A percentile compares a stretch with the other conserved stretches of the same genome.
phyloP scores from a whole-genome alignment of 2,113 vertebrate species.

The Tragelaphus strepsiceros region DNA sequence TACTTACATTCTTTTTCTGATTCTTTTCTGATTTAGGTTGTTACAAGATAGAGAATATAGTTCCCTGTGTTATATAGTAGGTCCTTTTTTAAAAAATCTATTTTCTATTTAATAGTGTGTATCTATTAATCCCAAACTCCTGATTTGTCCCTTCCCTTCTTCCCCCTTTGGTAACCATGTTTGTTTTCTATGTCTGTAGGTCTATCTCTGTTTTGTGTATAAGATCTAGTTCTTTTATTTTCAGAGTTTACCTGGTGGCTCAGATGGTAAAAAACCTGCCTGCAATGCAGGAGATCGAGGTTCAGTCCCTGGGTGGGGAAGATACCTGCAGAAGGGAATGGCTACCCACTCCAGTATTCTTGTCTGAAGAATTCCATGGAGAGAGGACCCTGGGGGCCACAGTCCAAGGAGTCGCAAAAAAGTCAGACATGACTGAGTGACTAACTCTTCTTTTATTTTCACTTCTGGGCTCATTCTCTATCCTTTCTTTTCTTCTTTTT shows the following conservation, averaged over 20 bases:
- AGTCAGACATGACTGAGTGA: not conserved
- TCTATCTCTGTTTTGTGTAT: not conserved
- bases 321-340: not conserved
- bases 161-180: not conserved
- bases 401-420: not conserved
- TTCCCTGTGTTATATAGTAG: not conserved
- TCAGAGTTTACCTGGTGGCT: not conserved
- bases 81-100: not conserved
- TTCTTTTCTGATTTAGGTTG: not conserved
- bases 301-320: not conserved
- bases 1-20: not conserved
- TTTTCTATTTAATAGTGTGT: not conserved
- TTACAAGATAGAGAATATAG: not conserved
- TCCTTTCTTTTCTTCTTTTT: not conserved
- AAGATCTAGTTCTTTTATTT: not conserved
- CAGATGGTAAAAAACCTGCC: not conserved
- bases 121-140: not conserved
- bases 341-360: not conserved
- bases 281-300: not conserved
- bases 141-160: not conserved
- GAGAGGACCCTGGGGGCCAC: not conserved
- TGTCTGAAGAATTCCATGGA: not conserved
- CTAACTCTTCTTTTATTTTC: not conserved
- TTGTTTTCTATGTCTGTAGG: not conserved
- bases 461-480: not conserved